Conservation (phyloP, 2,888 invertebrate genomes). For the Calameuta pallipes region DNA sequence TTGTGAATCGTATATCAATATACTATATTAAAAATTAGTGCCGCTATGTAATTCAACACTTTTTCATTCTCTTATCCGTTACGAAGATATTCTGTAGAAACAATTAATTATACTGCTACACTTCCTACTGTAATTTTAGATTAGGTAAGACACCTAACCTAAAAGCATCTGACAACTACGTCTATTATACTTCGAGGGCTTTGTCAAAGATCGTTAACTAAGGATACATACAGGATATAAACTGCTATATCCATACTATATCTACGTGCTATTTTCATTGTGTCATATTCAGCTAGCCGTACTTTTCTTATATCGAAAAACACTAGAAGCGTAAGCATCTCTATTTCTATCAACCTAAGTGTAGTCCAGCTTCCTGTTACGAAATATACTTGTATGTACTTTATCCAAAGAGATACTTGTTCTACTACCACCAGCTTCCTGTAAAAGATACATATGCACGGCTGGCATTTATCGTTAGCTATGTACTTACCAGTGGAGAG, state of each 20-base stretch:
- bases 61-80: neutral
- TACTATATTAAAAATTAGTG: neutral
- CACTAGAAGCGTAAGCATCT: neutral
- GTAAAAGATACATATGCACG: conserved; percentile 35
- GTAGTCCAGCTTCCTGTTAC: neutral
- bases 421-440: conserved; percentile 19
- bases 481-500: neutral
- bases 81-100: neutral
- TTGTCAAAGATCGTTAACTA: conserved; percentile 58
- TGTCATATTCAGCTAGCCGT: neutral
- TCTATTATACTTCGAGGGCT: conserved; percentile 42
- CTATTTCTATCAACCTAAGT: neutral
- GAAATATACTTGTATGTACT: neutral
- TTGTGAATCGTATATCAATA: neutral
- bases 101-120: neutral
- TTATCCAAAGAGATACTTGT: neutral
- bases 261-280: neutral
- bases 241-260: conserved; percentile 57
- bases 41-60: neutral
- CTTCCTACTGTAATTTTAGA: neutral
- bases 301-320: neutral
- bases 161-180: neutral
- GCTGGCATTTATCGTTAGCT: neutral
- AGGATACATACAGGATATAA: conserved; percentile 62
- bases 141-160: neutral